Base-by-base conservation (phyloP, 2,113 vertebrate genomes). In the Coptodon rendalli region DNA sequence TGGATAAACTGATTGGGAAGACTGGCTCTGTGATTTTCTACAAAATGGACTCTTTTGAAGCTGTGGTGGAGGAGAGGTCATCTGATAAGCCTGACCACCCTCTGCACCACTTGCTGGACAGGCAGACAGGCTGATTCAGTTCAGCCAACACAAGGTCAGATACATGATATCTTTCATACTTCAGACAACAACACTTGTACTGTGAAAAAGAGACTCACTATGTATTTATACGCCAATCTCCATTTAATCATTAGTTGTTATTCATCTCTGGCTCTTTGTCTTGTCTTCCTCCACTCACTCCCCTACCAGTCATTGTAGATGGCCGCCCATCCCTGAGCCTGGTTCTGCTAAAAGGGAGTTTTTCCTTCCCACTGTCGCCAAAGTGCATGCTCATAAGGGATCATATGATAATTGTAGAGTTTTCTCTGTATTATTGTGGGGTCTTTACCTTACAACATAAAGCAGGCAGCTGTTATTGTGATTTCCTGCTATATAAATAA, bases 321-420 rank as follows among this genome's bases (percentile, higher is more conserved):
- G 54, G 4, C 56, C 4, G 2, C 54, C 13, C 24, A 0, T 57
- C 24, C 56, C 56, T 57, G 56, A 29, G 13, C 7, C 56, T 57
- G 56, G 13, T 57, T 57, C 56, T 57, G 24, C 4, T 57, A 57
- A 57, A 5, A 57, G 56, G 24, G 56, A 57, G 13, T 16, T 57
- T 57, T 57, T 57, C 56, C 56, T 57, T 57, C 13, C 56, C 56
- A 29, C 56, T 57, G 24, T 57, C 3, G 24, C 56, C 56, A 29
- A 29, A 2, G 24, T 24, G 57, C 8, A 0, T 31, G 57, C 14
- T 61, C 57, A 31, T 61, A 31, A 31, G 27, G 57, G 27, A 17
- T 61, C 8, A 0, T 31, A 31, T 61, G 0, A 59, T 59, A 59
- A 31, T 17, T 61, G 57, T 27, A 59, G 56, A 31, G 57, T 61